phyloP scores from a whole-genome alignment of 2,888 invertebrate species.

The Odontocerum albicorne region DNA sequence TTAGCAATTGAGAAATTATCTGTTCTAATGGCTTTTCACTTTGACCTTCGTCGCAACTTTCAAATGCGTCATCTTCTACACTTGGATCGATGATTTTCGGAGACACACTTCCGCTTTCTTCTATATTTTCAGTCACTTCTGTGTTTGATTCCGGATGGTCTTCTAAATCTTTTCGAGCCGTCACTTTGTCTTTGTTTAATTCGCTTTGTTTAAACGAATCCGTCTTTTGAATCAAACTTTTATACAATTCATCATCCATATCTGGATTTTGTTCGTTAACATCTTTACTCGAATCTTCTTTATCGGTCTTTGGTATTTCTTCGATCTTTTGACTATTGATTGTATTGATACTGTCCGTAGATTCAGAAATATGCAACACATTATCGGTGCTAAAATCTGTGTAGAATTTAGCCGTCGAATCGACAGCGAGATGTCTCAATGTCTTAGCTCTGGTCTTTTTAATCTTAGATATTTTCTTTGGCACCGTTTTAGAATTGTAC shows the following conservation, averaged over 20 bases:
- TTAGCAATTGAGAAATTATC: conserved; percentile 78
- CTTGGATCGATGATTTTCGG: conserved; percentile 11
- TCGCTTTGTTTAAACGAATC: conserved; percentile 59
- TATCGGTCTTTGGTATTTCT: conserved; percentile 45
- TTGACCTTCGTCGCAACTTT: conserved; percentile 36
- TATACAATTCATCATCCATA: conserved; percentile 54
- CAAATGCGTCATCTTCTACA: conserved; percentile 30
- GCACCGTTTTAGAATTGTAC: conserved; percentile 69
- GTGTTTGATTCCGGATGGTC: conserved; percentile 35
- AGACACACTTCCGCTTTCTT: conserved; percentile 8
- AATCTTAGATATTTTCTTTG: conserved; percentile 70
- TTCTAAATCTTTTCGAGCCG: conserved; percentile 34
- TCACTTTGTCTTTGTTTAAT: conserved; percentile 51
- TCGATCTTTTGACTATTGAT: conserved; percentile 44
- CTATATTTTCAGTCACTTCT: conserved; percentile 13
- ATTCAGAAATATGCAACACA: conserved; percentile 65
- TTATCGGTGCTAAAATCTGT: conserved; percentile 64
- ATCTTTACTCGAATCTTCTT: not conserved
- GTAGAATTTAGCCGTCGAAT: conserved; percentile 67
- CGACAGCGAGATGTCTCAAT: conserved; percentile 47
- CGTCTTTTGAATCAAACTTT: conserved; percentile 55
- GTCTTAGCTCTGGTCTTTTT: conserved; percentile 67
- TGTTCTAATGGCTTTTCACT: conserved; percentile 66
- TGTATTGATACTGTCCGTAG: conserved; percentile 61
- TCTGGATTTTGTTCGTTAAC: conserved; percentile 41